phyloP scores from a whole-genome alignment of 2,888 invertebrate species.

The Microplitis manilae region DNA sequence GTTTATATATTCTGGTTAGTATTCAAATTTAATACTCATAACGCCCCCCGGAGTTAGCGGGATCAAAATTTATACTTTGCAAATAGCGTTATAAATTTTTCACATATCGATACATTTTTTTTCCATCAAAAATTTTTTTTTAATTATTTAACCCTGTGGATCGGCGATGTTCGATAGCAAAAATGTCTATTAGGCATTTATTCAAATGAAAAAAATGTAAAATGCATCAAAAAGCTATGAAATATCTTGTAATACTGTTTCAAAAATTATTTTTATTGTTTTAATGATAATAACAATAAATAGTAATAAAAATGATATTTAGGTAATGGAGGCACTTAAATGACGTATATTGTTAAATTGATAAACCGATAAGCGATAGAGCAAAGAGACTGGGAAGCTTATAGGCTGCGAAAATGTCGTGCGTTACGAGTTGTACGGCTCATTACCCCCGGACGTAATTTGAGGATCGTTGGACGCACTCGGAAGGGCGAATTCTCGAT shows the following conservation, averaged over 20 bases:
- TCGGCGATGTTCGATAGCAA: no score
- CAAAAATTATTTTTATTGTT: no score
- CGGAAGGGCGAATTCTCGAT: slow-evolving; percentile 31
- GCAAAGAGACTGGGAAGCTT: slow-evolving; percentile 35
- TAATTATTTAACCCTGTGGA: no score
- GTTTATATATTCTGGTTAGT: slow-evolving; percentile 68
- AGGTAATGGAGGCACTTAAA: not conserved
- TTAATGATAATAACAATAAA: slow-evolving; percentile 17
- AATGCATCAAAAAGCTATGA: no score
- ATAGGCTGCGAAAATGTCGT: slow-evolving; percentile 51
- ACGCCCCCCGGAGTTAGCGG: slow-evolving; percentile 66
- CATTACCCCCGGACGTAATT: slow-evolving; percentile 62
- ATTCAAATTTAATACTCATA: slow-evolving; percentile 70
- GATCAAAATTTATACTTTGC: slow-evolving; percentile 65
- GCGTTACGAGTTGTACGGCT: slow-evolving; percentile 59
- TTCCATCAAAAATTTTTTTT: no score
- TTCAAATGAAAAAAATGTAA: no score
- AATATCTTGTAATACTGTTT: no score
- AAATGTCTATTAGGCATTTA: no score
- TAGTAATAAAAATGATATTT: slow-evolving; percentile 28
- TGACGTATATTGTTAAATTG: not conserved
- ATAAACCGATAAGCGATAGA: slow-evolving; percentile 22
- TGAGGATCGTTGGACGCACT: slow-evolving; percentile 51
- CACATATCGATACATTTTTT: slow-evolving; percentile 38
- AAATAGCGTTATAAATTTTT: slow-evolving; percentile 64